Conservation (phyloP, 1,140 invertebrate genomes). For the Leptonema lineaticorne region DNA sequence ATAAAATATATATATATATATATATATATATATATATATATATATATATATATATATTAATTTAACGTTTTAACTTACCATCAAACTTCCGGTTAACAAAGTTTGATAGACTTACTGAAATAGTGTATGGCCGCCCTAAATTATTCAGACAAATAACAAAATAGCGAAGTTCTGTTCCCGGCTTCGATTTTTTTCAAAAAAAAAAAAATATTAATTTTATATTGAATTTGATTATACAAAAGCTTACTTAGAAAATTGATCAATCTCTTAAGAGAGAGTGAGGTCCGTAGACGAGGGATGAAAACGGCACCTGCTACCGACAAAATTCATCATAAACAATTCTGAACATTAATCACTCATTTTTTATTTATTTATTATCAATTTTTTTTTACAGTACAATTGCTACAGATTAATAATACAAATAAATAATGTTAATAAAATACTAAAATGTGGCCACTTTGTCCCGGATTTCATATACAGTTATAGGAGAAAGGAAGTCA, state of each 20-base stretch:
- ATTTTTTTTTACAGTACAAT: background rate
- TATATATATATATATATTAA: no score
- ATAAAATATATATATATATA: no score
- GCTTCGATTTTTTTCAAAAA: background rate
- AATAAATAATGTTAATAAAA: no score
- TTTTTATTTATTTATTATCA: background rate
- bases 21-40: no score
- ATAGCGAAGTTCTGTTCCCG: background rate
- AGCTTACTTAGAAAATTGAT: slow-evolving; percentile 1
- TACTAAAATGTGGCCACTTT: slow-evolving; percentile 1
- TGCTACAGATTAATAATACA: background rate
- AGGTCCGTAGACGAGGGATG: slow-evolving; percentile 4
- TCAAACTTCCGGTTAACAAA: no score
- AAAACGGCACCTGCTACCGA: slow-evolving; percentile 20
- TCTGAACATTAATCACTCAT: background rate
- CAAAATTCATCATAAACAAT: slow-evolving; percentile 21
- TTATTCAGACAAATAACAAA: no score
- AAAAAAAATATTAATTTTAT: background rate
- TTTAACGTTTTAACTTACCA: no score
- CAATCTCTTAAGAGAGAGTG: background rate
- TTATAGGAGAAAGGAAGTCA: background rate
- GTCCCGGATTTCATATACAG: background rate
- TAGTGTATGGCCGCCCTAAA: no score
- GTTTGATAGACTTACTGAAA: no score
- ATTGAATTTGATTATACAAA: background rate